Evolutionary conservation across 1,140 invertebrate genomes (phyloP).

Genomic region (Hypsibius dujardini): DNA sequence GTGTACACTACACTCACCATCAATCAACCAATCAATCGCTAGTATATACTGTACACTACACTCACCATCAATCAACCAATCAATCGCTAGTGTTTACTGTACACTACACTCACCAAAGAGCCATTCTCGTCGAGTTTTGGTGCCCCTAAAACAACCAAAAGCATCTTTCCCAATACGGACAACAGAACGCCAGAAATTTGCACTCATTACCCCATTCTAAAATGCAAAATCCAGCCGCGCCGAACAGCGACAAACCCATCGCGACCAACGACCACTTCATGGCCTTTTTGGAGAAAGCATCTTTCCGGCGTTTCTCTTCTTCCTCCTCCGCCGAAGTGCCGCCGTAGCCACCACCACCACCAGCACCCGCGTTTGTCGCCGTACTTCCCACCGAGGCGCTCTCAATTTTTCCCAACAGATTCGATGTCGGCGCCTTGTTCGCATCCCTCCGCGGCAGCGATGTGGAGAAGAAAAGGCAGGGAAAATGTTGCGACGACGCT

Average conservation of each 20-base stretch:
- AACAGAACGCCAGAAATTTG: not conserved
- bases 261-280: conserved; percentile 13
- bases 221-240: not conserved
- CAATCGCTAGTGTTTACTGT: too few relatives aligned
- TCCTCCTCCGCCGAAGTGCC: not conserved
- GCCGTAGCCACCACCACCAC: too few relatives aligned
- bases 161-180: not conserved
- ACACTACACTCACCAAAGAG: conserved; percentile 33
- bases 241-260: not conserved
- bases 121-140: conserved; percentile 54
- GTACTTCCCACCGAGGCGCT: too few relatives aligned
- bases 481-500: too few relatives aligned
- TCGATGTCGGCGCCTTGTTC: too few relatives aligned
- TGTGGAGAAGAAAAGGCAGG: too few relatives aligned
- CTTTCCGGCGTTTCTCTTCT: not conserved
- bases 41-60: too few relatives aligned
- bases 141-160: conserved; percentile 39
- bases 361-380: too few relatives aligned
- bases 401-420: too few relatives aligned
- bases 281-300: not conserved
- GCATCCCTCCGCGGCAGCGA: too few relatives aligned
- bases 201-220: conserved; percentile 10
- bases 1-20: too few relatives aligned
- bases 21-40: too few relatives aligned
- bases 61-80: not conserved